These are phyloP conservation scores for Ommatoiulus sabulosus DNA, from an alignment of 2,888 invertebrate species.

Conservation along the genomic window DNA sequence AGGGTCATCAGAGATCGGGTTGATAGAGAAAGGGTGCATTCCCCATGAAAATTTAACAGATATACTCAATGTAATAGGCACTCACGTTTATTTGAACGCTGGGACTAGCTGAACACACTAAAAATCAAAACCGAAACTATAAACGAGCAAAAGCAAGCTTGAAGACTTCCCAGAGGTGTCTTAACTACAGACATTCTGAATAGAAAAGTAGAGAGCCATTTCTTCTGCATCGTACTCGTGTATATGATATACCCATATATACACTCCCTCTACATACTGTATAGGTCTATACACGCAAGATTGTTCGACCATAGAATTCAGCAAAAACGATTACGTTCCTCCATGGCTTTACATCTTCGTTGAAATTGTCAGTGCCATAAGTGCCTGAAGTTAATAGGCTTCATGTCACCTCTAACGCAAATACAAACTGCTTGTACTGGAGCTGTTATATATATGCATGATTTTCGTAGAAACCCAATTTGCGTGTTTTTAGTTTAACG, in stretches of 20 bases:
- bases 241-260: slow-evolving; percentile 15
- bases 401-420: background rate
- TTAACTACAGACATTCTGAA: slow-evolving; percentile 45
- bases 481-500: background rate
- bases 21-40: background rate
- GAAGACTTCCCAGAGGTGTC: slow-evolving; percentile 50
- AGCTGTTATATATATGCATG: too few species aligned
- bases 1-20: background rate
- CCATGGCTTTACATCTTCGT: slow-evolving; percentile 16
- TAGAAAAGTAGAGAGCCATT: slow-evolving; percentile 47
- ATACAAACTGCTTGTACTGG: too few species aligned
- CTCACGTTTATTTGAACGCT: slow-evolving; percentile 42
- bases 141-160: slow-evolving; percentile 45
- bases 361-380: background rate
- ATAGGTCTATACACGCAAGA: background rate
- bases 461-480: background rate
- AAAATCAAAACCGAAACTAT: slow-evolving; percentile 48
- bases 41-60: slow-evolving; percentile 45
- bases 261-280: background rate
- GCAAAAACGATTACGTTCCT: slow-evolving; percentile 23
- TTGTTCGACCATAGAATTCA: background rate
- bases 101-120: slow-evolving; percentile 41
- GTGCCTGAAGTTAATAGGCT: background rate
- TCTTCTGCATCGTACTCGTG: slow-evolving; percentile 14
- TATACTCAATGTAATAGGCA: slow-evolving; percentile 41